Conservation (phyloP, 2,888 invertebrate genomes). For the Ctena decussata region DNA sequence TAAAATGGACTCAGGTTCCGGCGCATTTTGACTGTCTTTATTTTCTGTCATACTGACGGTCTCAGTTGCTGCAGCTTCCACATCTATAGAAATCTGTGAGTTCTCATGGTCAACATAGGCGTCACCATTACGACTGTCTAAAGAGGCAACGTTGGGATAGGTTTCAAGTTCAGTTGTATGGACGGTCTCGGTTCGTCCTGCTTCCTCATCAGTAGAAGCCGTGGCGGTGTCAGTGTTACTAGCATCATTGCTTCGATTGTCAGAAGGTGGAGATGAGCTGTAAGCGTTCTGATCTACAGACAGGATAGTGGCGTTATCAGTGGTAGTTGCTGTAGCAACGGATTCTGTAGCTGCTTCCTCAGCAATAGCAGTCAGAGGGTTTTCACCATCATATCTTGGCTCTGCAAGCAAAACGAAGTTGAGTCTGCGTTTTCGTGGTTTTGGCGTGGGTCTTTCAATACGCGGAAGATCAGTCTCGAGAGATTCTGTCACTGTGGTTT, state of each 20-base stretch:
- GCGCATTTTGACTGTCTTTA: background rate
- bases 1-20: background rate
- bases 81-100: background rate
- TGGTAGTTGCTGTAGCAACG: background rate
- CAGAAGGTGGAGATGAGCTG: too few relatives aligned
- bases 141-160: background rate
- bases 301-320: background rate
- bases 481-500: background rate
- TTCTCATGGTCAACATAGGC: background rate
- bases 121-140: background rate
- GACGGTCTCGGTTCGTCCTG: too few relatives aligned
- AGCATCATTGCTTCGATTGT: too few relatives aligned
- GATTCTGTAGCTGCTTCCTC: background rate
- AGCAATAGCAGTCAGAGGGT: background rate
- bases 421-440: background rate
- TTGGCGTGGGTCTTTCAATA: background rate
- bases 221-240: too few relatives aligned
- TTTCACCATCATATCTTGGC: background rate
- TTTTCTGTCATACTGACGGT: too few relatives aligned
- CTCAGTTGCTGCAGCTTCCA: background rate
- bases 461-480: background rate
- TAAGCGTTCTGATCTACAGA: too few relatives aligned
- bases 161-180: too few relatives aligned
- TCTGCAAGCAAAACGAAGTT: background rate
- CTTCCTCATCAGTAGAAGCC: too few relatives aligned